phyloP scores from a whole-genome alignment of 2,797 vertebrate species.

The Pangasius krempfi region DNA sequence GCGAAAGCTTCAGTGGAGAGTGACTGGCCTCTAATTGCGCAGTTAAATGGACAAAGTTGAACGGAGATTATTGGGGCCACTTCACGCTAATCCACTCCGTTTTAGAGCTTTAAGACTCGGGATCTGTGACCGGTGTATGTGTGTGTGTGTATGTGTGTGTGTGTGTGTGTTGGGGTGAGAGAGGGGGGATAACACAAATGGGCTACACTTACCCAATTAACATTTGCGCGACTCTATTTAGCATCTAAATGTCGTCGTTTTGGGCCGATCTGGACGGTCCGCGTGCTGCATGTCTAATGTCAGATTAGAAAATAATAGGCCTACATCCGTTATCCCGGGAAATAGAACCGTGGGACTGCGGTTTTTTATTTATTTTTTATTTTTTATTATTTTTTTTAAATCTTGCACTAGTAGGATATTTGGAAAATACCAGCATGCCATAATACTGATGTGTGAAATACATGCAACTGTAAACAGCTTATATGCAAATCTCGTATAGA shows the following conservation, averaged over 20 bases:
- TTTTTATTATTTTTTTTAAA: not conserved
- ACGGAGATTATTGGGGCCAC: constrained; percentile 79
- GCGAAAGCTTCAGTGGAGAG: constrained; percentile 69
- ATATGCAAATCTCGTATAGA: not conserved
- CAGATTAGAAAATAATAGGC: constrained; percentile 71
- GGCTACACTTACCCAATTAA: constrained; percentile 80
- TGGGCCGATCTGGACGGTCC: constrained; percentile 48
- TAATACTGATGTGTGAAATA: not conserved
- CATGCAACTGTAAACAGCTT: not conserved
- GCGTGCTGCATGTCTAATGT: constrained; percentile 67
- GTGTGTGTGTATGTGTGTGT: not conserved
- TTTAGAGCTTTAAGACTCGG: constrained; percentile 59
- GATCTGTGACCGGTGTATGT: constrained; percentile 50
- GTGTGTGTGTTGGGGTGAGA: constrained; percentile 54
- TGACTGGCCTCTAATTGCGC: constrained; percentile 82
- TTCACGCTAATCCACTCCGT: constrained; percentile 79
- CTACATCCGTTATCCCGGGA: constrained; percentile 49
- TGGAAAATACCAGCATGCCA: not conserved
- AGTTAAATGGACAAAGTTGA: constrained; percentile 86
- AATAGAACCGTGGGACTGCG: not conserved
- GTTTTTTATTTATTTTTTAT: not conserved
- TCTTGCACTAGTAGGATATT: too few species aligned
- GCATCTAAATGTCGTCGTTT: constrained; percentile 72
- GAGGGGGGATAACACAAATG: constrained; percentile 74
- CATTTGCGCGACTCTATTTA: constrained; percentile 72